Evolutionary conservation across 2,113 vertebrate genomes (phyloP).

Genomic region (Cercocebus atys): DNA sequence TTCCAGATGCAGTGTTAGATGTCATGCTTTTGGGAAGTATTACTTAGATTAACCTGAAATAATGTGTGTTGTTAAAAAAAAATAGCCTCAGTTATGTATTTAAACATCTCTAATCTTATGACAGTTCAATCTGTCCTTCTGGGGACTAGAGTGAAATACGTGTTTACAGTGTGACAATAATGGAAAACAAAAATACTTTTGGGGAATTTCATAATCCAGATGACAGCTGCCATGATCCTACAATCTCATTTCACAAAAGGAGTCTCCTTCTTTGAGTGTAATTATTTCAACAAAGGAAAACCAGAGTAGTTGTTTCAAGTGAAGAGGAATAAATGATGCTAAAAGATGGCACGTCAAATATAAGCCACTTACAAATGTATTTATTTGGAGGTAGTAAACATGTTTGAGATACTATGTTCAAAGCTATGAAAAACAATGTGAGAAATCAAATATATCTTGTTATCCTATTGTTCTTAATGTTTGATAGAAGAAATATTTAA

Average conservation of each 20-base stretch:
- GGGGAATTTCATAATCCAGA: neutral
- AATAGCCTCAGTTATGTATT: neutral
- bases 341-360: neutral
- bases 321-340: neutral
- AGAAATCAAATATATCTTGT: neutral
- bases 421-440: neutral
- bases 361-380: neutral
- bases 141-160: neutral
- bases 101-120: slow-evolving; percentile 15
- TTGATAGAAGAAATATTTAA: neutral
- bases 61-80: neutral
- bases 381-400: neutral
- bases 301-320: neutral
- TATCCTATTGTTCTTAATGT: neutral
- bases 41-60: neutral
- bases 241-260: neutral
- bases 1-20: slow-evolving; percentile 38
- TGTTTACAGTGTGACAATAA: slow-evolving; percentile 19
- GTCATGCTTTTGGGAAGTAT: neutral
- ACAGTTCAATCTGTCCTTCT: slow-evolving; percentile 12
- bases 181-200: slow-evolving; percentile 18
- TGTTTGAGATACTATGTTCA: neutral
- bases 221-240: neutral
- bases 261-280: neutral
- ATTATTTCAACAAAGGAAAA: slow-evolving; percentile 7